Conservation (phyloP, 2,797 vertebrate genomes). For the Smutsia temminckii region DNA sequence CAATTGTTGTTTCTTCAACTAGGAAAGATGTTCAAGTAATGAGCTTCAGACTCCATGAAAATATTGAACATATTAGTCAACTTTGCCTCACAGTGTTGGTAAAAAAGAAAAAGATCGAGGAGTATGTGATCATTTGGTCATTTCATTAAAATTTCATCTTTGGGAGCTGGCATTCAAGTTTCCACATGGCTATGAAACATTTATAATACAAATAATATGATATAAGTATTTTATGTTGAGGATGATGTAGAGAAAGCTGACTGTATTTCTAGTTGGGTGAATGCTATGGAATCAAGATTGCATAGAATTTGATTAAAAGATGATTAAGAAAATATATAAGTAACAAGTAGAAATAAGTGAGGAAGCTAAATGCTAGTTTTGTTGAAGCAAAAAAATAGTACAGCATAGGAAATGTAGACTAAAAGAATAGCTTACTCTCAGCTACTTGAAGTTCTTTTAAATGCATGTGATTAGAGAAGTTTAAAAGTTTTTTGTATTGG, state of each 20-base stretch:
- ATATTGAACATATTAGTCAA: not conserved
- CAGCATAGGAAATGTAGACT: too few relatives aligned
- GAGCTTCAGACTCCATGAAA: not conserved
- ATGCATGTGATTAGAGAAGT: not conserved
- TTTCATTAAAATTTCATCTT: not conserved
- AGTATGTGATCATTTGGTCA: not conserved
- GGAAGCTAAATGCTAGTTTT: not conserved
- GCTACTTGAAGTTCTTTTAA: not conserved
- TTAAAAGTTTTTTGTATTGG: not conserved
- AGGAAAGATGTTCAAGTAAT: not conserved
- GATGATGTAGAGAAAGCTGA: not conserved
- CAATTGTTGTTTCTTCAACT: not conserved
- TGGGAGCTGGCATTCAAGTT: not conserved
- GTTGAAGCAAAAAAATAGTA: not conserved
- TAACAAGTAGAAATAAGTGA: not conserved
- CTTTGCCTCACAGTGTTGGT: not conserved
- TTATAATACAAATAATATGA: not conserved
- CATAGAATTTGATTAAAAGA: not conserved
- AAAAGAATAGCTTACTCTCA: not conserved
- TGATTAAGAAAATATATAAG: not conserved
- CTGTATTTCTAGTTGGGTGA: not conserved
- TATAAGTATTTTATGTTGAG: not conserved
- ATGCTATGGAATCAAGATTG: not conserved
- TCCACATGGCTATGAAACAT: not conserved
- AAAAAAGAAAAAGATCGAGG: not conserved